These are phyloP conservation scores for Anagrus nilaparvatae DNA, from an alignment of 1,140 invertebrate genomes.

Conservation along the genomic window DNA sequence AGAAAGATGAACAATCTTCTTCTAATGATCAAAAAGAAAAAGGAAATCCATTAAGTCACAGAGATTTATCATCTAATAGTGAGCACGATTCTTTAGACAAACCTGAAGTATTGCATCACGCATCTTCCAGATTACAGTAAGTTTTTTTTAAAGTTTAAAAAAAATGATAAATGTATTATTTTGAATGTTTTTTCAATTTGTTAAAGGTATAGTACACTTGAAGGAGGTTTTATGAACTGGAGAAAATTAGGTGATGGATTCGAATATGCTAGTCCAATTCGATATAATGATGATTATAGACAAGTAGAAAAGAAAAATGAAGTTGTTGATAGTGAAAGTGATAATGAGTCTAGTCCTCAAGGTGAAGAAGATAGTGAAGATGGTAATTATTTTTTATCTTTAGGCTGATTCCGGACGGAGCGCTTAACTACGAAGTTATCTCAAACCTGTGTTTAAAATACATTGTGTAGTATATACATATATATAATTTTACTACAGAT, in stretches of 20 bases:
- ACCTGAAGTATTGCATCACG: conserved; percentile 35
- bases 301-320: conserved; percentile 42
- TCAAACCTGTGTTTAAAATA: too few species aligned
- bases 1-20: conserved; percentile 24
- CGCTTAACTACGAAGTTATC: too few species aligned
- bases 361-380: conserved; percentile 28
- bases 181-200: conserved; percentile 3
- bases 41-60: conserved; percentile 46
- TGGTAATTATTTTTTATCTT: too few species aligned
- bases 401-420: too few species aligned
- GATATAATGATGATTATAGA: conserved; percentile 48
- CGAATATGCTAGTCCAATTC: conserved; percentile 46
- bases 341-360: conserved; percentile 23
- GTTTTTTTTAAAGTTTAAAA: conserved; percentile 1
- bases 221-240: conserved; percentile 44
- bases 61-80: conserved; percentile 30
- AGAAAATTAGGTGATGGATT: conserved; percentile 40
- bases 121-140: conserved; percentile 40
- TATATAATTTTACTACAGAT: too few species aligned
- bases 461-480: too few species aligned
- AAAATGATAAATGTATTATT: background rate
- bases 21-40: conserved; percentile 34
- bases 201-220: conserved; percentile 35
- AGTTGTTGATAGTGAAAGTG: conserved; percentile 28
- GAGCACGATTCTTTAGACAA: conserved; percentile 26